Evolutionary conservation across 1,140 invertebrate genomes (phyloP).

Genomic region (Lanistes nyassanus): DNA sequence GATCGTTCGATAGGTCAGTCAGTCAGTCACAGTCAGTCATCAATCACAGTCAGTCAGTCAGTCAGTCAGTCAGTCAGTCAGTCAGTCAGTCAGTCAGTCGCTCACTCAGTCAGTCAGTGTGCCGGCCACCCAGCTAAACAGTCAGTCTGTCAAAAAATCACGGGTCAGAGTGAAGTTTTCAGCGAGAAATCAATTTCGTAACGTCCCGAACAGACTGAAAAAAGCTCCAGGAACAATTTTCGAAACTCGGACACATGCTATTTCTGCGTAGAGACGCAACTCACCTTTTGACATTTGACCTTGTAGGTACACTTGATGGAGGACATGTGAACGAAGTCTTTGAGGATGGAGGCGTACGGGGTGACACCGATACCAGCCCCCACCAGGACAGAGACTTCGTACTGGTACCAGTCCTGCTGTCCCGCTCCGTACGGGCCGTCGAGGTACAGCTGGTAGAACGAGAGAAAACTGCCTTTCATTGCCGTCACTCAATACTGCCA

Average conservation of each 20-base stretch:
- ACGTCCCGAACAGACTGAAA: neutral
- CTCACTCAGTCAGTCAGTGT: too few relatives aligned
- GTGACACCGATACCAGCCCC: constrained; percentile 99
- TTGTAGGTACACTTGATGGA: constrained; percentile 63
- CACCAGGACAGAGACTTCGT: constrained; percentile 90
- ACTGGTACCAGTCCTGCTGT: constrained; percentile 98
- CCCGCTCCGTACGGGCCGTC: constrained; percentile 99
- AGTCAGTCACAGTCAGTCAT: too few relatives aligned
- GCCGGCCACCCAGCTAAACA: too few relatives aligned
- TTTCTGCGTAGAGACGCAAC: neutral
- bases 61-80: too few relatives aligned
- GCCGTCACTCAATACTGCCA: neutral
- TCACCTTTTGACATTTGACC: constrained; percentile 65
- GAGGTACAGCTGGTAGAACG: constrained; percentile 75
- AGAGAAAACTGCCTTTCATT: neutral
- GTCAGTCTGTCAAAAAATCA: too few relatives aligned
- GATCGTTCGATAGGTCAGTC: too few relatives aligned
- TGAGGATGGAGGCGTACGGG: constrained; percentile 97
- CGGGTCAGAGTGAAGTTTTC: too few relatives aligned
- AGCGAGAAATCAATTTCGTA: neutral
- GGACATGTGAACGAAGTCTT: constrained; percentile 65
- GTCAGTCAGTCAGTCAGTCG: too few relatives aligned
- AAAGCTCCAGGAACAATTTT: neutral
- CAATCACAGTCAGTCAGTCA: too few relatives aligned
- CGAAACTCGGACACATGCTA: neutral